Base-by-base conservation (phyloP, 1,140 invertebrate genomes). In the Drosophila varians region DNA sequence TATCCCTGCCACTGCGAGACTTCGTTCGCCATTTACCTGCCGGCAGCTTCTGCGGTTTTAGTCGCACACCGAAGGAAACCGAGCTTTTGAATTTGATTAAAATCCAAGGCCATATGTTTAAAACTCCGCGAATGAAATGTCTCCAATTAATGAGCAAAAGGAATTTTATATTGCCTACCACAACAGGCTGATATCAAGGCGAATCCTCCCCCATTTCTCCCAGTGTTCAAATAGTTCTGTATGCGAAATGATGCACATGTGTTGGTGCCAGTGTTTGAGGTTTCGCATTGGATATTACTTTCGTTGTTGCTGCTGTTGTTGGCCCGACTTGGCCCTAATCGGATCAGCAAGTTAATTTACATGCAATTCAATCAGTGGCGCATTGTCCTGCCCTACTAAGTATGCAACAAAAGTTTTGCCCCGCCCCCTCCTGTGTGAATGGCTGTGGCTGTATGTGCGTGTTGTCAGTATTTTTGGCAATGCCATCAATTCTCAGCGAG, bases 331-430 rank as follows among this genome's bases (percentile, higher is more conserved):
- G 54, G 23, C 56, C 71, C 60, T 84, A 84, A 84, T 86, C 79
- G 80, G 80, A 84, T 84, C 79, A 86, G 80, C 75, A 86, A 84
- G 79, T 76, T 86, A 86, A 84, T 84, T 84, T 84, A 79, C 79
- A 84, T 86, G 79, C 79, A 84, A 86, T 84, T 84, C 79, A 84
- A 84, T 84, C 79, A 84, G 72, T 69, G 75, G 54, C 75, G 61
- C 80, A 86, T 86, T 84, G 80, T 79, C 53, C 72, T 68, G 66
- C 48, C 43, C 52, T 42, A 54, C 52, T 57, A 70, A 74, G 79
- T 57, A 64, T 61, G 79, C 79, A 77, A 78, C 70, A 77, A 55
- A 73, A 72, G 68, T 64, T 51, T 48, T 5, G n/a, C n/a, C 36
- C 36, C 23, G 26, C 45, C 28, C 5, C 23, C 8, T 23, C 12